Evolutionary conservation across 1,140 invertebrate genomes (phyloP).

Genomic region (Drosophila seguyi): DNA sequence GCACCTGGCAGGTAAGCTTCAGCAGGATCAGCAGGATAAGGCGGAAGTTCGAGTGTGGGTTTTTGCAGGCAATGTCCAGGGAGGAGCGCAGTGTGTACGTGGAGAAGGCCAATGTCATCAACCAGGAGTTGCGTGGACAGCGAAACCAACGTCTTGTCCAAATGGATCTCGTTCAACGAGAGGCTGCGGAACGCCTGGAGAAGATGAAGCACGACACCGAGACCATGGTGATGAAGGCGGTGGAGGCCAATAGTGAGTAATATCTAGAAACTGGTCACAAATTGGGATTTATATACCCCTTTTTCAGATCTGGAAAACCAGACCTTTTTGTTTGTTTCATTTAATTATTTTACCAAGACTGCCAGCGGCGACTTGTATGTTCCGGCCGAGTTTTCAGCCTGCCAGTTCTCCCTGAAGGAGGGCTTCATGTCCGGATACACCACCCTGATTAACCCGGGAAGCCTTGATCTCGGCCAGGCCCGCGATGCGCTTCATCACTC

Average conservation of each 20-base stretch:
- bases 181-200: constrained; percentile 7
- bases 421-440: constrained; percentile 54
- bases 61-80: constrained; percentile 44
- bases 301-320: constrained; percentile 46
- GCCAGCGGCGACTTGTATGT: constrained; percentile 39
- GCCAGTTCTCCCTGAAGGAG: constrained; percentile 57
- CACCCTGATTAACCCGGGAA: constrained; percentile 65
- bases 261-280: too few species aligned
- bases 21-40: too few species aligned
- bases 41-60: too few species aligned
- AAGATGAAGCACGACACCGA: constrained; percentile 59
- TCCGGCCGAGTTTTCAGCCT: constrained; percentile 71
- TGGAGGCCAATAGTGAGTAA: constrained; percentile 39
- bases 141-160: not conserved
- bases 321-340: constrained; percentile 49
- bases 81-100: constrained; percentile 45
- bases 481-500: constrained; percentile 59
- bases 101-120: constrained; percentile 17
- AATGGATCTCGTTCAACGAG: constrained; percentile 25
- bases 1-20: constrained; percentile 48
- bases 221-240: constrained; percentile 31
- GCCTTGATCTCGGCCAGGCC: constrained; percentile 55
- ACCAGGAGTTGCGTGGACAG: not conserved
- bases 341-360: constrained; percentile 69
- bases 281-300: too few species aligned